Conservation (phyloP, 1,140 invertebrate species). For the Eurosta solidaginis region DNA sequence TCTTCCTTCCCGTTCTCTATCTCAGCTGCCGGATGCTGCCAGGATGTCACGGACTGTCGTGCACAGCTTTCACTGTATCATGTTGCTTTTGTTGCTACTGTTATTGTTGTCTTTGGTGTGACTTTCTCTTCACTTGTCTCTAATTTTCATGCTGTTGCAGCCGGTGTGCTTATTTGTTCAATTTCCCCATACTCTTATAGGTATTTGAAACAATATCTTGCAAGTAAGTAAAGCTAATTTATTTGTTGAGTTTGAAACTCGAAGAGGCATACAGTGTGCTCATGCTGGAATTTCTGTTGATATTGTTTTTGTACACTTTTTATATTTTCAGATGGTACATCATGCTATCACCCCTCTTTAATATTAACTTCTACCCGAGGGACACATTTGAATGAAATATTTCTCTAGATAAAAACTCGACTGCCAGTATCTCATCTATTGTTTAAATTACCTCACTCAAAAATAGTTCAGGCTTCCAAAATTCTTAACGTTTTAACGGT, state of each 20-base stretch:
- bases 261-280: slow-evolving; percentile 25
- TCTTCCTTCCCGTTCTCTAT: not conserved
- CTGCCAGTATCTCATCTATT: no score
- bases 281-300: not conserved
- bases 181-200: slow-evolving; percentile 35
- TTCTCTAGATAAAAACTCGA: slow-evolving; percentile 54
- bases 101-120: not conserved
- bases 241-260: slow-evolving; percentile 41
- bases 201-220: slow-evolving; percentile 53
- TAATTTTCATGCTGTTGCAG: not conserved
- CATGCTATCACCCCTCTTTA: slow-evolving; percentile 49
- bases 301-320: not conserved
- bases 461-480: no score
- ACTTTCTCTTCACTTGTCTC: slow-evolving; percentile 21
- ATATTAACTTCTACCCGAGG: slow-evolving; percentile 60
- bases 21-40: not conserved
- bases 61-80: not conserved
- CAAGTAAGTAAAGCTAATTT: slow-evolving; percentile 58
- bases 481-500: no score
- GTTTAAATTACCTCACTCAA: no score
- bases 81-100: not conserved
- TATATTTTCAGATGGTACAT: not conserved
- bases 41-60: not conserved
- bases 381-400: slow-evolving; percentile 61
- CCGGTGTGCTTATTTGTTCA: slow-evolving; percentile 32